Percentiles rank a stretch among this genome's conserved stretches.
Evolutionary conservation across 2,113 vertebrate species (phyloP).

Genomic region (Capricornis sumatraensis): DNA sequence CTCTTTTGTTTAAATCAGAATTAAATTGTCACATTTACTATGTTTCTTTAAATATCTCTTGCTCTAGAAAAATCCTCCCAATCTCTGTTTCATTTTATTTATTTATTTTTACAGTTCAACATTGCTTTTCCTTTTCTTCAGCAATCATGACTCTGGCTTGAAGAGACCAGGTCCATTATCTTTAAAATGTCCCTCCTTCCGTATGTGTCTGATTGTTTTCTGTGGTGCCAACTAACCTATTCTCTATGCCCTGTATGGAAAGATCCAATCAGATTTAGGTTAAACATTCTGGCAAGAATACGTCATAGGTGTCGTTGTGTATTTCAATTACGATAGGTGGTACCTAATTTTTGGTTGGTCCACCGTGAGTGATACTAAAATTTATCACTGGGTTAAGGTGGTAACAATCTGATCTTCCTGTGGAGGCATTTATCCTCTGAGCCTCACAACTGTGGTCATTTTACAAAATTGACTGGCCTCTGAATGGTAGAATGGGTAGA

Average conservation of each 20-base stretch:
- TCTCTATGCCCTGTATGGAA: not conserved
- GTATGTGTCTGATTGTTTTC: not conserved
- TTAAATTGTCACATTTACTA: not conserved
- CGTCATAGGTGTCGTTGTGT: not conserved
- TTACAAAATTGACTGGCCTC: too few relatives aligned
- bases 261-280: not conserved
- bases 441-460: not conserved
- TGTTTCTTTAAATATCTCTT: slow-evolving; percentile 1
- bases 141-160: not conserved
- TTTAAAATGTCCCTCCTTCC: not conserved
- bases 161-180: not conserved
- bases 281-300: not conserved
- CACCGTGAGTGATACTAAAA: not conserved
- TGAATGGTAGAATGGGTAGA: not conserved
- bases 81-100: not conserved
- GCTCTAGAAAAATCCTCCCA: not conserved
- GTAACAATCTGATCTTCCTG: not conserved
- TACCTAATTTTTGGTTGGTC: not conserved
- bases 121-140: not conserved
- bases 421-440: not conserved
- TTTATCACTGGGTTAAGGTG: not conserved
- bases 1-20: not conserved
- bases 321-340: not conserved
- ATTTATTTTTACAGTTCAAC: not conserved
- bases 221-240: not conserved